Percentiles rank a stretch among this genome's conserved stretches.
phyloP scores from a whole-genome alignment of 2,113 vertebrate genomes.

The Protomyctophum bolini region DNA sequence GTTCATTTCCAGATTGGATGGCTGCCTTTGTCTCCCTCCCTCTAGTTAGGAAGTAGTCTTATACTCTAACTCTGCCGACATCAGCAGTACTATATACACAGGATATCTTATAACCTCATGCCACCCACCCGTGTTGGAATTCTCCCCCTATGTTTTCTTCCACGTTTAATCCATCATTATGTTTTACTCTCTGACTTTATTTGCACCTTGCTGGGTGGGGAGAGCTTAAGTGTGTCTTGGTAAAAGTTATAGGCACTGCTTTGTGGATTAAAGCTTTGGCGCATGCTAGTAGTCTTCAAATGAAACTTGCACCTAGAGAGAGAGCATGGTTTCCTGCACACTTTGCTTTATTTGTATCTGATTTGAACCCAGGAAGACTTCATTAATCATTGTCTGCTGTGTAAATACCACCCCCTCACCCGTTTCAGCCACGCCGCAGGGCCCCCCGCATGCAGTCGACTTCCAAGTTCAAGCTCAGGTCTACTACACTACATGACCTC shows the following conservation, averaged over 20 bases:
- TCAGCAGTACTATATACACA: slow-evolving; percentile 67
- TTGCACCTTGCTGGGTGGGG: slow-evolving; percentile 43
- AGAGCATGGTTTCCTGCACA: slow-evolving; percentile 8
- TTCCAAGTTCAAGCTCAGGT: slow-evolving; percentile 55
- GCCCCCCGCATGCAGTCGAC: background rate
- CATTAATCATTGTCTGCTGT: slow-evolving; percentile 64
- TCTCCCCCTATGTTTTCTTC: slow-evolving; percentile 26
- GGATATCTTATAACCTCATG: slow-evolving; percentile 46
- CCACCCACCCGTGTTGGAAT: slow-evolving; percentile 47
- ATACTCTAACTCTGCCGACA: slow-evolving; percentile 59
- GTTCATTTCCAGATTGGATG: slow-evolving; percentile 47
- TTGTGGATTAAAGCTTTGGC: slow-evolving; percentile 8
- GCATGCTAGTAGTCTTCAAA: slow-evolving; percentile 17
- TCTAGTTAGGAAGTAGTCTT: slow-evolving; percentile 45
- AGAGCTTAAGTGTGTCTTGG: slow-evolving; percentile 13
- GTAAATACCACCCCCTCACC: slow-evolving; percentile 41
- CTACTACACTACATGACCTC: slow-evolving; percentile 14
- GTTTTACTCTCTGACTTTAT: slow-evolving; percentile 45
- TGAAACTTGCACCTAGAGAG: background rate
- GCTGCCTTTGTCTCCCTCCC: slow-evolving; percentile 25
- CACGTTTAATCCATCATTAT: slow-evolving; percentile 36
- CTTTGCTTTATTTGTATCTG: slow-evolving; percentile 30
- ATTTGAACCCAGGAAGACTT: slow-evolving; percentile 29
- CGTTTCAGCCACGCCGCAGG: slow-evolving; percentile 25
- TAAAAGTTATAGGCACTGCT: slow-evolving; percentile 35